phyloP scores from a whole-genome alignment of 2,888 invertebrate genomes.

The Xestia ashworthii region DNA sequence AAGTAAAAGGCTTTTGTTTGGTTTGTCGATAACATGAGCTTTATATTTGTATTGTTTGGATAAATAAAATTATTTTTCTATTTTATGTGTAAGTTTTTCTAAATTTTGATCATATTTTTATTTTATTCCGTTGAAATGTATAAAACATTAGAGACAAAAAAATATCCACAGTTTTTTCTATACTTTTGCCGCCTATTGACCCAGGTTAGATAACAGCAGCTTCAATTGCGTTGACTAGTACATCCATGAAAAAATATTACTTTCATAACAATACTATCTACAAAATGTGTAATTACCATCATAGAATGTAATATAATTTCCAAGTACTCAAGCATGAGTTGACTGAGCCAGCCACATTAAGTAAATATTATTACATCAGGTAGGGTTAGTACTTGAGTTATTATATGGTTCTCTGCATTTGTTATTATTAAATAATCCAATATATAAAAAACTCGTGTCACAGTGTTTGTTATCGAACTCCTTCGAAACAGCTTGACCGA shows the following conservation, averaged over 20 bases:
- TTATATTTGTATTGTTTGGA: background rate
- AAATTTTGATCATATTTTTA: background rate
- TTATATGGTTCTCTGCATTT: no score
- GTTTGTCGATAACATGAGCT: background rate
- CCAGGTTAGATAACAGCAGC: background rate
- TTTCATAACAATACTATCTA: background rate
- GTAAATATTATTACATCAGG: no score
- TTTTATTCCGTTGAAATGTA: background rate
- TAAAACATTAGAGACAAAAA: background rate
- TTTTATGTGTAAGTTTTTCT: background rate
- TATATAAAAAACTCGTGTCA: no score
- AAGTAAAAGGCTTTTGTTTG: background rate
- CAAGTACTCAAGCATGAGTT: no score
- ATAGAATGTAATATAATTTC: background rate
- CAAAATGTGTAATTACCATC: background rate
- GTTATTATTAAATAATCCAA: no score
- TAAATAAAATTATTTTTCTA: background rate
- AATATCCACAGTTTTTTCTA: background rate
- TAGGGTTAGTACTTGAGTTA: no score
- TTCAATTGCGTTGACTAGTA: background rate
- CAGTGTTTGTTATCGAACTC: no score
- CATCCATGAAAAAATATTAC: background rate
- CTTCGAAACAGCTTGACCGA: no score
- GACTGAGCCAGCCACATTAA: no score
- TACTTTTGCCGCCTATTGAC: background rate